Evolutionary conservation across 2,113 vertebrate genomes (phyloP).

Genomic region (Pygoscelis antarcticus): DNA sequence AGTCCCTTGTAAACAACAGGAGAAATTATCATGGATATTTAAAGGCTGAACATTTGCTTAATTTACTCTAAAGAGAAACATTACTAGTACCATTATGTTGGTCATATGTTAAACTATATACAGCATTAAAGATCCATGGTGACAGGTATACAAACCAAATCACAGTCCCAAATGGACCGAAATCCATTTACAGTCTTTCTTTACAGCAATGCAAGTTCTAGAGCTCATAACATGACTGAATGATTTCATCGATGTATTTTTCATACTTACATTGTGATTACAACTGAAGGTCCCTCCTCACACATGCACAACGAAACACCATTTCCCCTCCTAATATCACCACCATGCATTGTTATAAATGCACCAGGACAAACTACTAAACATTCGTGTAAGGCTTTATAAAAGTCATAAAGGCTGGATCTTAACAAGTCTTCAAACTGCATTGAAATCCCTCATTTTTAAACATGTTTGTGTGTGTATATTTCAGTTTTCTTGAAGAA

Average conservation of each 20-base stretch:
- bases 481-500: background rate
- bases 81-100: background rate
- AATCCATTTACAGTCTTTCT: background rate
- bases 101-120: background rate
- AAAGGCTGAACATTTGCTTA: conserved; percentile 20
- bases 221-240: background rate
- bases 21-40: background rate
- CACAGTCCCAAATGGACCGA: background rate
- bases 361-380: background rate
- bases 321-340: background rate
- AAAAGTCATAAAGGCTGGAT: background rate
- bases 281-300: background rate
- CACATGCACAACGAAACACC: background rate
- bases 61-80: background rate
- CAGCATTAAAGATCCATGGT: background rate
- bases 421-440: background rate
- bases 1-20: background rate
- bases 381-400: background rate
- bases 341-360: background rate
- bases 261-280: background rate
- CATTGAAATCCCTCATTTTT: background rate
- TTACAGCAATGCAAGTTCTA: background rate
- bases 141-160: background rate
- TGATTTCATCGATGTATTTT: background rate
- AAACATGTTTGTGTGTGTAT: background rate